Conservation (phyloP, 2,113 vertebrate species). For the Centropus bengalensis region DNA sequence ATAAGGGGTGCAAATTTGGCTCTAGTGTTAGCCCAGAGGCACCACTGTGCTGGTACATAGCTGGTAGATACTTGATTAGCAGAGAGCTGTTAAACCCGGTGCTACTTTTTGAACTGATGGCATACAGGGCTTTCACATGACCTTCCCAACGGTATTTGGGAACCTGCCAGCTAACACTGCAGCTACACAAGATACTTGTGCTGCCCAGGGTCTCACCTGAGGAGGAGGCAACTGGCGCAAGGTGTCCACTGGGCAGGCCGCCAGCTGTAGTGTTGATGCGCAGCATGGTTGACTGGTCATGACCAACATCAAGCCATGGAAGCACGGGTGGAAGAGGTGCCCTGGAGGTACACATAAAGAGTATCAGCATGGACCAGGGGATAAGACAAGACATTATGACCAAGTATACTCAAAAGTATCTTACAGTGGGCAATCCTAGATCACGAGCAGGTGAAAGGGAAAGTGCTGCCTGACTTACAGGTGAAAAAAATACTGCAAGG, state of each 20-base stretch:
- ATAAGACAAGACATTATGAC: background rate
- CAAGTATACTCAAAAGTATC: background rate
- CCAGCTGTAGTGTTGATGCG: background rate
- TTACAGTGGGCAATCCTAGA: background rate
- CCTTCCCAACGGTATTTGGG: background rate
- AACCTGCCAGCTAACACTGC: background rate
- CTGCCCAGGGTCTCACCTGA: slow-evolving; percentile 28
- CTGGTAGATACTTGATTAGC: background rate
- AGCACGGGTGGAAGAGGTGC: background rate
- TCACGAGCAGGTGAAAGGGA: background rate
- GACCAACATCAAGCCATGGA: background rate
- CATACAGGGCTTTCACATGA: rapidly evolving
- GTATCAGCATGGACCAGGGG: background rate
- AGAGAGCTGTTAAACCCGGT: background rate
- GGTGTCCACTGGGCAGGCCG: background rate
- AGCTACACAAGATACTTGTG: background rate
- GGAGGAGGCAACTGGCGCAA: background rate
- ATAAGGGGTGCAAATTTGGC: background rate
- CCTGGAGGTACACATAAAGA: background rate
- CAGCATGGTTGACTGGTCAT: background rate
- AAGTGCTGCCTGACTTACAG: background rate
- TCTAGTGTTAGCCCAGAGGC: background rate
- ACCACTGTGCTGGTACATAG: background rate
- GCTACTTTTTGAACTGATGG: background rate
- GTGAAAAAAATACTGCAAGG: background rate